Conservation (phyloP, 2,113 vertebrate species). For the Dromaius novaehollandiae region DNA sequence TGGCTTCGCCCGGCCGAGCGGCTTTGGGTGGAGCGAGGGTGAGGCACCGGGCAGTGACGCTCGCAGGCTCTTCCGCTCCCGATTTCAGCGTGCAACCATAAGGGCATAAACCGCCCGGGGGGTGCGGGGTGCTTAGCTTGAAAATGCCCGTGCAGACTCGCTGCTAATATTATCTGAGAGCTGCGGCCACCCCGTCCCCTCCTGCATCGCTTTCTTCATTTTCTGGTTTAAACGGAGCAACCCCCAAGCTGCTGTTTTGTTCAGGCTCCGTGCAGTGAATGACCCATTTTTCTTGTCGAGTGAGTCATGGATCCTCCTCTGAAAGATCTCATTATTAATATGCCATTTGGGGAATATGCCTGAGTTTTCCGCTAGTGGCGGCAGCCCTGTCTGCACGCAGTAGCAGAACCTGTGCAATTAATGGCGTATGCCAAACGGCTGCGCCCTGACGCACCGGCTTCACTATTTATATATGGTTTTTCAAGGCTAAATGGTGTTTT, state of each 20-base stretch:
- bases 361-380: constrained; percentile 25
- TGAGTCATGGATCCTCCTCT: constrained; percentile 53
- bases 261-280: constrained; percentile 14
- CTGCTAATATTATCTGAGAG: background rate
- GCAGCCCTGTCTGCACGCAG: background rate
- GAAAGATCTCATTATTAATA: constrained; percentile 63
- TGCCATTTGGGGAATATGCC: constrained; percentile 20
- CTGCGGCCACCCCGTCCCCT: background rate
- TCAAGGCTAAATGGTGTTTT: background rate
- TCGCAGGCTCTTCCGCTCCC: background rate
- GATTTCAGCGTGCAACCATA: background rate
- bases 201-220: background rate
- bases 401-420: background rate
- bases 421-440: background rate
- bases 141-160: background rate
- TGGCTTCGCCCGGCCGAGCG: too few species aligned
- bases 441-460: background rate
- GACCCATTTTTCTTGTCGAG: constrained; percentile 37
- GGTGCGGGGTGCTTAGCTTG: background rate
- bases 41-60: background rate
- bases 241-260: constrained; percentile 2
- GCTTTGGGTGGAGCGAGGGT: background rate
- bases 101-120: background rate
- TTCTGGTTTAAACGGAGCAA: constrained; percentile 22
- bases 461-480: background rate